A percentile compares a stretch with the other conserved stretches of the same genome.
These are phyloP conservation scores for Temnothorax curvispinosus DNA, from an alignment of 1,140 invertebrate species.

Conservation along the genomic window DNA sequence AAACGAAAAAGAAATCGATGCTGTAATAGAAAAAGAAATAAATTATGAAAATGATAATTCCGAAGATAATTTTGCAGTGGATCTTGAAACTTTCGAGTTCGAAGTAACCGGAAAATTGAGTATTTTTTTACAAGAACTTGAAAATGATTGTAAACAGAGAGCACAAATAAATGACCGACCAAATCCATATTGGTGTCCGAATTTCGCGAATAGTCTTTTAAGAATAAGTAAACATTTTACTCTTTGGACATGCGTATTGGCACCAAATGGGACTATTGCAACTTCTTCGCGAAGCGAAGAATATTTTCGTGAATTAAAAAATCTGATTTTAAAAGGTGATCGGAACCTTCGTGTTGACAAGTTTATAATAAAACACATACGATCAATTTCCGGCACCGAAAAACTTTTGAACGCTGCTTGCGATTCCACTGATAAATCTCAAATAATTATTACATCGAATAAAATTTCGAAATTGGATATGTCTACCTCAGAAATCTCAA, in stretches of 20 bases:
- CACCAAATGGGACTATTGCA: neutral
- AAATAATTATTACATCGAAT: too few relatives aligned
- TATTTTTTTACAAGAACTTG: neutral
- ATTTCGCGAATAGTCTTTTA: neutral
- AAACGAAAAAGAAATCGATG: neutral
- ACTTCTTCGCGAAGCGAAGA: constrained; percentile 7
- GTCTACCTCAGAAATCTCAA: too few relatives aligned
- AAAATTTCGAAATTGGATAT: too few relatives aligned
- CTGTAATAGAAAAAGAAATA: neutral
- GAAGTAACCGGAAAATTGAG: too few relatives aligned
- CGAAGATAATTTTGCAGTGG: neutral
- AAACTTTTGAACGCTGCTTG: neutral
- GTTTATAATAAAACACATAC: neutral
- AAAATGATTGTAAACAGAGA: neutral
- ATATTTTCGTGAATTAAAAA: neutral
- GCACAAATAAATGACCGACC: neutral
- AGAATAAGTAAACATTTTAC: constrained; percentile 8
- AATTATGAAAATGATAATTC: neutral
- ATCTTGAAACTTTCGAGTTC: neutral
- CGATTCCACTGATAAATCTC: too few relatives aligned
- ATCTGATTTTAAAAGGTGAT: neutral
- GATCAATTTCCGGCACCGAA: neutral
- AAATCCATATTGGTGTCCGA: constrained; percentile 11
- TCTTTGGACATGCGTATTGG: neutral
- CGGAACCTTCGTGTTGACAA: neutral